Percentiles rank a stretch among this genome's conserved stretches.
phyloP scores from a whole-genome alignment of 2,113 vertebrate genomes.

The Pollimyrus isidori region DNA sequence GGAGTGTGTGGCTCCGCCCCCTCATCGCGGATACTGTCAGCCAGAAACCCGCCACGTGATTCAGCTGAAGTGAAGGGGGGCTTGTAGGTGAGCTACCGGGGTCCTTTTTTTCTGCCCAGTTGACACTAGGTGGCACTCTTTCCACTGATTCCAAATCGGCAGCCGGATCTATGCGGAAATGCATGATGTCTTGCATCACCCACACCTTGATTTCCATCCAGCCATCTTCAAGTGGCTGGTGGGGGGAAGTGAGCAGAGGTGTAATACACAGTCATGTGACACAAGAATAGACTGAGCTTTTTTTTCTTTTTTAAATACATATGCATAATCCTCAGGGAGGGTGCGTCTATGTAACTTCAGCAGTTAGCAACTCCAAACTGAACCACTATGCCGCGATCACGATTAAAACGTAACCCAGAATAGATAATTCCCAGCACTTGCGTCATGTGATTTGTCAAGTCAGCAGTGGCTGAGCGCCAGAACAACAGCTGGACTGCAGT shows the following conservation, averaged over 20 bases:
- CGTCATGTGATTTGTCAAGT: not conserved
- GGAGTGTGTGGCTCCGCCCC: not conserved
- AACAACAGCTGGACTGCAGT: not conserved
- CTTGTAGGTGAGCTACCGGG: not conserved
- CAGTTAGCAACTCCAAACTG: not conserved
- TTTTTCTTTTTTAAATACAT: not conserved
- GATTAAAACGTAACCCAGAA: not conserved
- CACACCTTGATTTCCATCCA: constrained; percentile 1
- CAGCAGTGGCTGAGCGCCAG: not conserved
- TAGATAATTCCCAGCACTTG: not conserved
- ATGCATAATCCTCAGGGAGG: not conserved
- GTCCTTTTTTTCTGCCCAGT: not conserved
- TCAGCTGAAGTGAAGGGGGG: not conserved
- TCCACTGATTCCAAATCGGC: not conserved
- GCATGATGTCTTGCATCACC: constrained; percentile 11
- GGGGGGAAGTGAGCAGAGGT: not conserved
- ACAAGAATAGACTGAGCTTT: not conserved
- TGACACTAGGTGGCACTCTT: constrained; percentile 13
- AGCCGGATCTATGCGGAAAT: not conserved
- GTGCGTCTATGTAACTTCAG: not conserved
- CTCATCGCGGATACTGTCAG: not conserved
- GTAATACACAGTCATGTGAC: not conserved
- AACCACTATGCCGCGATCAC: not conserved
- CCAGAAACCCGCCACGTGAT: not conserved
- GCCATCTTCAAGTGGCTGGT: not conserved